Percentiles rank a stretch among this genome's conserved stretches.
phyloP scores from a whole-genome alignment of 2,113 vertebrate species.

The Callaeas wilsoni region DNA sequence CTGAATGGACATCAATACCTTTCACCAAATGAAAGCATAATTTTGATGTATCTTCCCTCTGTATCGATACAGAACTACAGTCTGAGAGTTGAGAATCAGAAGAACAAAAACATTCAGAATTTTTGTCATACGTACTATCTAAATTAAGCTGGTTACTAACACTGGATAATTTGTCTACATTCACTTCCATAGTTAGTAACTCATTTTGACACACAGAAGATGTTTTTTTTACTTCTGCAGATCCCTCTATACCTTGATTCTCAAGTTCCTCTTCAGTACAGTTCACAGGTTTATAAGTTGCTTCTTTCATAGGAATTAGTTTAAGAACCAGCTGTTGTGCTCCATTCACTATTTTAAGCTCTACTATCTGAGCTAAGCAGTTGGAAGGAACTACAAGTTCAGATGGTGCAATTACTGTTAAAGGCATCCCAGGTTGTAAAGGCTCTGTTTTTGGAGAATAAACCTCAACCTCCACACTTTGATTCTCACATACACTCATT shows the following conservation, averaged over 20 bases:
- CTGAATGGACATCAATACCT: constrained; percentile 2
- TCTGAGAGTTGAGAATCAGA: constrained; percentile 24
- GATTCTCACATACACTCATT: constrained; percentile 40
- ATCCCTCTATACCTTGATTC: neutral
- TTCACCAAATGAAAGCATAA: constrained; percentile 20
- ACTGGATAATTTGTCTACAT: constrained; percentile 27
- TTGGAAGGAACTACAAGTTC: constrained; percentile 87
- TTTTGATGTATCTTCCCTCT: constrained; percentile 25
- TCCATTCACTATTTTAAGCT: constrained; percentile 89
- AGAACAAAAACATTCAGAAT: constrained; percentile 41
- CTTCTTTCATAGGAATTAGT: constrained; percentile 78
- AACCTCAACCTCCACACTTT: constrained; percentile 78
- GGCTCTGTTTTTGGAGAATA: constrained; percentile 76
- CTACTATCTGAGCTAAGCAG: constrained; percentile 90
- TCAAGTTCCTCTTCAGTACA: neutral
- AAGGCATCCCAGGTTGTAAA: constrained; percentile 80
- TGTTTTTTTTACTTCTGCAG: neutral
- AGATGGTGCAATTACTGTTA: constrained; percentile 86
- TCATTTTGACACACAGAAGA: neutral
- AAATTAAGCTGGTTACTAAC: neutral
- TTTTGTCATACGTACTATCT: neutral
- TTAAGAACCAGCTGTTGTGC: constrained; percentile 88
- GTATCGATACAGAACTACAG: neutral
- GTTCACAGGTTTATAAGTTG: neutral
- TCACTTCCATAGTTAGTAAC: neutral